Base-by-base conservation (phyloP, 2,888 invertebrate genomes). In the Cryptus armator region DNA sequence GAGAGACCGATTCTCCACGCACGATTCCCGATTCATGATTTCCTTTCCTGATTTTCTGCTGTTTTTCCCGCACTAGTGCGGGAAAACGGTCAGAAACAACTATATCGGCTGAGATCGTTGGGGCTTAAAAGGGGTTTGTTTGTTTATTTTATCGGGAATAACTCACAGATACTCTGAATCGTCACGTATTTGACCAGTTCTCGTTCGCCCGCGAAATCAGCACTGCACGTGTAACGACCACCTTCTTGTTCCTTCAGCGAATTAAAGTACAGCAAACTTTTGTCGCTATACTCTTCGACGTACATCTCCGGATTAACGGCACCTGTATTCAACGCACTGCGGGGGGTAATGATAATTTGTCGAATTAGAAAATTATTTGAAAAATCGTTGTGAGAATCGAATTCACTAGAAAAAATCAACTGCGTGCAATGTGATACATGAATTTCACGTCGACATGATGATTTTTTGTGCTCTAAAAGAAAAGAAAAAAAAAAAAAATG, bases 191-290 rank as follows among this genome's bases (percentile, higher is more conserved):
- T 96, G 88, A 94, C 95, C 74, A 98, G 94, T 95, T 94, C 91
- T 96, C 95, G 81, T 96, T 96, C 37, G 89, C 94, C 95, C 84
- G 97, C 97, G 94, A 98, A 98, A 83, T 95, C 96, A n/a, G 97
- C 97, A 43, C 95, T 95, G 92, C 98, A 98, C 85, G 96, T 97
- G 94, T 98, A 98, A 89, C 95, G 95, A 82, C 98, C 98, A 51
- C 96, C 97, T 95, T 98, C 97, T 80, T 96, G 95, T 87, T 96
- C 96, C 56, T 96, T 95, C 89, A 98, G 95, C 51, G 96, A 96
- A 71, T 96, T 95, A 92, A 98, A 97, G 93, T 97, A 96, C 83
- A 98, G 95, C 79, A 97, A 95, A 87, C 95, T 96, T 87, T 96
- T 96, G 91, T 96, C 96, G 56, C 95, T 95, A 76, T 95, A 95